Base-by-base conservation (phyloP, 2,113 vertebrate genomes). In the Uria aalge region DNA sequence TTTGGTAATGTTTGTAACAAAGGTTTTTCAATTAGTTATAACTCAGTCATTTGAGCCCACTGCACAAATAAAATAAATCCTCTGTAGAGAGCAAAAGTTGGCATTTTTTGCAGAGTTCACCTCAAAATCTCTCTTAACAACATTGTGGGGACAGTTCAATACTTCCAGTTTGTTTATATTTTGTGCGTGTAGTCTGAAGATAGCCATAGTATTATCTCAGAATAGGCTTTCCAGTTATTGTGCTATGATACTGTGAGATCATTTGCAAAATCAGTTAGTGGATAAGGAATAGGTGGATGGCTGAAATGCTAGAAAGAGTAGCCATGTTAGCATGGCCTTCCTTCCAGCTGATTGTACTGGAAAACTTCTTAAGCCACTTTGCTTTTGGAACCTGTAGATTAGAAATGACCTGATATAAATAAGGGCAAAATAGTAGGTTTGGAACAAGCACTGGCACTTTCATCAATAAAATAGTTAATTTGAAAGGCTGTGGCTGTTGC, bases 291-390 rank as follows among this genome's bases (percentile, higher is more conserved):
- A 55, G 57, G 5, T 17, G 11, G 17, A 4, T 15, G 15, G 43
- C 48, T 68, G 38, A 63, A 59, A 14, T 36, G 16, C 60, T 62
- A 21, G 40, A 45, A 72, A 38, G n/a, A 38, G 27, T 14, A 41
- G 8, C 29, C 0, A 0, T 40, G 7, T 47, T 57, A 23, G 4
- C 3, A 2, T 63, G 50, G 13, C 26, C 27, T 69, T 80, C 32
- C 34, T 69, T 10, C 8, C 19, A 41, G 29, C 22, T 40, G 38
- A 32, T 6, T 30, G 66, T 53, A 55, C 10, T 26, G 29, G 59
- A 73, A 69, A 66, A 69, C 24, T 81, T 63, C 16, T 36, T n/a
- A 20, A 66, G 18, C 12, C 0, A 0, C 73, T 81, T 77, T 84
- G 12, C 13, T 69, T 84, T 47, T 40, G 23, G 40, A 84, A n/a